Evolutionary conservation across 53 echinoderm and acorn worm species (phyloP), one percentile per base, ranked within the genome.

Genomic region (Astropecten irregularis): DNA sequence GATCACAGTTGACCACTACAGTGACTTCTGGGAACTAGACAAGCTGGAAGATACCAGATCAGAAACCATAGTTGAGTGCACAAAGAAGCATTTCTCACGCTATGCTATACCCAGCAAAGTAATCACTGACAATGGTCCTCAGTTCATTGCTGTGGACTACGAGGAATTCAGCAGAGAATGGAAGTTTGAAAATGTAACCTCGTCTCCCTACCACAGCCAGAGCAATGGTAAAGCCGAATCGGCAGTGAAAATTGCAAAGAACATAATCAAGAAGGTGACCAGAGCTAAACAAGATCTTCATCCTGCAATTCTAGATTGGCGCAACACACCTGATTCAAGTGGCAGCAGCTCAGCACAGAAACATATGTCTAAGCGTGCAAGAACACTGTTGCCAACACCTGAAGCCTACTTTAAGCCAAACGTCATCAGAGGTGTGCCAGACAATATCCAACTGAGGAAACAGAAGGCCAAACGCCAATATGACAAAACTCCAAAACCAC

Each of bases 121-220:
- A 5, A 82, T 89, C 23, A 88, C 69, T 0, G 84, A 91, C 73
- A 90, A 82, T 44, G 85, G 77, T 25, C 86, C 69, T n/a, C 84
- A 84, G 54, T 90, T 90, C 56, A 58, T 76, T 28, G 53, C 86
- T 29, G 67, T 51, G 35, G 84, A 84, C 13, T 83, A 81, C 76
- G 82, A 48, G 23, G 22, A 62, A 16, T 85, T 91, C 69, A 64
- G 69, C 15, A 57, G 54, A 69, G 84, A 74, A 18, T 84, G 81
- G 92, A 67, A 84, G 18, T 42, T 91, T 59, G 68, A 88, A n/a
- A 88, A 92, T 62, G 9, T 36, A 4, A 84, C 92, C 0, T 73
- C 49, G 8, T 88, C 88, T 28, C 54, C 54, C n/a, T 39, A 68
- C 18, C 88, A 88, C 49, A 84, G 88, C 11, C 85, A 88, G 62